Conservation (phyloP, 2,888 invertebrate species). For the Diachrysia chrysitis region DNA sequence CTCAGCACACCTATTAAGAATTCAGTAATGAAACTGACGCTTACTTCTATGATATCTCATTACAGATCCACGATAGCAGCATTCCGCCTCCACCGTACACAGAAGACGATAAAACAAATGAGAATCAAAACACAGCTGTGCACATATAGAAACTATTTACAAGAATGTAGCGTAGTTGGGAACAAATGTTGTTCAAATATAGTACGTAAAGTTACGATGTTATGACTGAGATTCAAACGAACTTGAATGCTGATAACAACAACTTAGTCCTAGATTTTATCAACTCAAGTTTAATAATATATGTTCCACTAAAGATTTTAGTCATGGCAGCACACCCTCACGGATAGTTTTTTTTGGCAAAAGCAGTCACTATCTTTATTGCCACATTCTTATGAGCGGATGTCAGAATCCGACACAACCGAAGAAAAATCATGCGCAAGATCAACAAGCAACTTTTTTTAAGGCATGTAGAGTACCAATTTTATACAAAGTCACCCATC, state of each 20-base stretch:
- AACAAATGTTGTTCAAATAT: neutral
- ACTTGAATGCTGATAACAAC: neutral
- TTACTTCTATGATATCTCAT: constrained; percentile 21
- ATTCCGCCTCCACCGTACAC: constrained; percentile 82
- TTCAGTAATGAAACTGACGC: too few species aligned
- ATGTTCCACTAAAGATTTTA: too few species aligned
- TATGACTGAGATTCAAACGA: neutral
- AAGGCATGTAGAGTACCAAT: too few species aligned
- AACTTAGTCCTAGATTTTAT: neutral
- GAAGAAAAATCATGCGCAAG: too few species aligned
- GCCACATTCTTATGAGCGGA: too few species aligned
- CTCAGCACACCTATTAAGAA: too few species aligned
- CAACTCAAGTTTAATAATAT: neutral
- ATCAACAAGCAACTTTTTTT: too few species aligned
- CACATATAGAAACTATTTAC: constrained; percentile 39
- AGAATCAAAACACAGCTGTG: constrained; percentile 38
- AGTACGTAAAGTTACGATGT: neutral
- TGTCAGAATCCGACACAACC: too few species aligned
- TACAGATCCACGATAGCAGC: constrained; percentile 82
- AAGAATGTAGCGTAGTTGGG: neutral
- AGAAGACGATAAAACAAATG: constrained; percentile 71
- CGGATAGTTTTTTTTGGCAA: too few species aligned
- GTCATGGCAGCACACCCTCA: too few species aligned
- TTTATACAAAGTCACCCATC: too few species aligned
- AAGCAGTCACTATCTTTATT: too few species aligned